phyloP scores from a whole-genome alignment of 1,140 invertebrate genomes.

The Aphis gossypii region DNA sequence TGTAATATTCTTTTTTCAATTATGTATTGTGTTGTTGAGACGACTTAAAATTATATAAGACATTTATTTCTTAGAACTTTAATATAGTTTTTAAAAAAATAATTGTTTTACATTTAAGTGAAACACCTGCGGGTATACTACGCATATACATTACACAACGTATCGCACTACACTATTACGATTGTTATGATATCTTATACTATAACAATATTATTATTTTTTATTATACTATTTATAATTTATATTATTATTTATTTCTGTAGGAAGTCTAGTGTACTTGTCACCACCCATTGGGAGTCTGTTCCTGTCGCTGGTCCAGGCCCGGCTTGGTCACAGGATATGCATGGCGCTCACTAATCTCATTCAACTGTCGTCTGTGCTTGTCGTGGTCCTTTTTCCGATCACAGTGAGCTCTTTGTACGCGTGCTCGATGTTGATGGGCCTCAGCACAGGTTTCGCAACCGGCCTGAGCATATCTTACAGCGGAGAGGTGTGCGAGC shows the following conservation, averaged over 20 bases:
- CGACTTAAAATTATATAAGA: too few relatives aligned
- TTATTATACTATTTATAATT: too few relatives aligned
- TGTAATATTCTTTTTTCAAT: too few relatives aligned
- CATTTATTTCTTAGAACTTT: too few relatives aligned
- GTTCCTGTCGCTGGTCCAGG: conserved; percentile 5
- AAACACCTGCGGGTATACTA: too few relatives aligned
- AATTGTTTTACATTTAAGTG: too few relatives aligned
- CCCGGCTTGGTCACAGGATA: neutral
- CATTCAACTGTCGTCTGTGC: neutral
- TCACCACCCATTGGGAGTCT: neutral
- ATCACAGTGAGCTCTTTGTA: neutral
- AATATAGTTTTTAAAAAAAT: too few relatives aligned
- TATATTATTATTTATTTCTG: neutral
- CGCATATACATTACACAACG: too few relatives aligned
- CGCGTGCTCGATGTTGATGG: conserved; percentile 25
- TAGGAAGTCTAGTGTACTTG: conserved; percentile 41
- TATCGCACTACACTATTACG: too few relatives aligned
- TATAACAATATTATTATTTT: too few relatives aligned
- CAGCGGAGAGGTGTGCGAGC: conserved; percentile 47
- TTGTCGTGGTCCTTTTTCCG: conserved; percentile 7
- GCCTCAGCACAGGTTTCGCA: conserved; percentile 29
- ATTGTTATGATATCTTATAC: too few relatives aligned
- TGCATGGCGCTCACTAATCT: conserved; percentile 28
- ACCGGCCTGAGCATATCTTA: conserved; percentile 24
- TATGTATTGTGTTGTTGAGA: too few relatives aligned